A percentile compares a stretch with the other conserved stretches of the same genome.
These are phyloP conservation scores for Idaea biselata DNA, from an alignment of 2,888 invertebrate genomes.

Conservation along the genomic window DNA sequence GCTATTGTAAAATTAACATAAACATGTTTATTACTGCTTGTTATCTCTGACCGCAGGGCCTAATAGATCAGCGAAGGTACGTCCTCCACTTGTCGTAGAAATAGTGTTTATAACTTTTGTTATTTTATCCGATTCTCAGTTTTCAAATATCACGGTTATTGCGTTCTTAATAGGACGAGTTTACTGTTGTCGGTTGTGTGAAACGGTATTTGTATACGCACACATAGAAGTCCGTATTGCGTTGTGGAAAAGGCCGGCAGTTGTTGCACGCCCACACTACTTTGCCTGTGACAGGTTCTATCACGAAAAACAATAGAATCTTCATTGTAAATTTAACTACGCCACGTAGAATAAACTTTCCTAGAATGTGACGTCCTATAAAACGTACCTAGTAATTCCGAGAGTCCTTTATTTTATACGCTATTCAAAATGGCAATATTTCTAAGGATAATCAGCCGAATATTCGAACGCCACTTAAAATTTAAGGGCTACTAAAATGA, in stretches of 20 bases:
- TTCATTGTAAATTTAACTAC: slow-evolving; percentile 35
- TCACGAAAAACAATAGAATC: slow-evolving; percentile 44
- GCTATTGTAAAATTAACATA: slow-evolving; percentile 70
- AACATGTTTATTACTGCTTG: slow-evolving; percentile 57
- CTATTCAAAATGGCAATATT: too few species aligned
- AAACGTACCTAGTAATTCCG: too few species aligned
- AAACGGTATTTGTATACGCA: slow-evolving; percentile 22
- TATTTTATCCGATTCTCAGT: slow-evolving; percentile 13
- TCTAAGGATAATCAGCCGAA: too few species aligned
- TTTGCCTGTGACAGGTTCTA: slow-evolving; percentile 12
- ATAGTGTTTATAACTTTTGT: slow-evolving; percentile 16
- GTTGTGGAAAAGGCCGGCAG: slow-evolving; percentile 30
- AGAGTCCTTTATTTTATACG: too few species aligned
- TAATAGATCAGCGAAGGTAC: not conserved
- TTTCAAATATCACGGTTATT: slow-evolving; percentile 21
- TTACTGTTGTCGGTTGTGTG: slow-evolving; percentile 17
- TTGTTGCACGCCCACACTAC: slow-evolving; percentile 26
- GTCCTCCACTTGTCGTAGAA: not conserved
- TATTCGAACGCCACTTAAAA: too few species aligned
- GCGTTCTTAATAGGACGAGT: slow-evolving; percentile 17
- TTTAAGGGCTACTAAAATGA: too few species aligned
- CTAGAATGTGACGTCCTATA: too few species aligned
- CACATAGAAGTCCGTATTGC: slow-evolving; percentile 10
- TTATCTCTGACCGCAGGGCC: slow-evolving; percentile 26
- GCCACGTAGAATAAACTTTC: not conserved